Evolutionary conservation across 1,140 invertebrate genomes (phyloP).

Genomic region (Psilanteris sp.): DNA sequence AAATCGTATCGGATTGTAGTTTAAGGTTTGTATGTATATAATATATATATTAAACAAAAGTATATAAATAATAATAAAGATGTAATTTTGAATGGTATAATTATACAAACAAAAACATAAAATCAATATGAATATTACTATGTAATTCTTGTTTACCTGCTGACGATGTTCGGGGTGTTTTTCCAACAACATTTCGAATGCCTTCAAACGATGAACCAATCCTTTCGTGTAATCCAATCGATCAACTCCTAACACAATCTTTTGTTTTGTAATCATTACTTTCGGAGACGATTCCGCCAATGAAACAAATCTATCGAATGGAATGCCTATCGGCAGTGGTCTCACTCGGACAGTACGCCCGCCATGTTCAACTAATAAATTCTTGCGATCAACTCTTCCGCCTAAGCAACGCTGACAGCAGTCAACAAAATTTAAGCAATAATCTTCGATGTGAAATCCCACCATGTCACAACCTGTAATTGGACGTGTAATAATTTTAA

Average conservation of each 20-base stretch:
- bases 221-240: slow-evolving; percentile 95
- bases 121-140: too few species aligned
- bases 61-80: too few species aligned
- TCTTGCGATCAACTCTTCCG: slow-evolving; percentile 92
- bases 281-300: slow-evolving; percentile 88
- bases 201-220: slow-evolving; percentile 89
- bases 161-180: slow-evolving; percentile 92
- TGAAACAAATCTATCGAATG: slow-evolving; percentile 91
- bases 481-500: too few species aligned
- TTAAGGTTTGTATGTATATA: too few species aligned
- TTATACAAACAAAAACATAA: too few species aligned
- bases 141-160: slow-evolving; percentile 82
- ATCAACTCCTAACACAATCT: slow-evolving; percentile 92
- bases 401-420: slow-evolving; percentile 93
- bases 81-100: too few species aligned
- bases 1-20: too few species aligned
- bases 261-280: slow-evolving; percentile 85
- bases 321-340: slow-evolving; percentile 92
- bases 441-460: slow-evolving; percentile 94
- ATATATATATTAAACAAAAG: too few species aligned
- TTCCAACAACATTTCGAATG: slow-evolving; percentile 90
- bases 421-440: slow-evolving; percentile 94
- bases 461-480: slow-evolving; percentile 91
- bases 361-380: slow-evolving; percentile 91
- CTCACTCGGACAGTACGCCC: slow-evolving; percentile 90